Evolutionary conservation across 2,888 invertebrate genomes (phyloP).

Genomic region (Diarsia mendica): DNA sequence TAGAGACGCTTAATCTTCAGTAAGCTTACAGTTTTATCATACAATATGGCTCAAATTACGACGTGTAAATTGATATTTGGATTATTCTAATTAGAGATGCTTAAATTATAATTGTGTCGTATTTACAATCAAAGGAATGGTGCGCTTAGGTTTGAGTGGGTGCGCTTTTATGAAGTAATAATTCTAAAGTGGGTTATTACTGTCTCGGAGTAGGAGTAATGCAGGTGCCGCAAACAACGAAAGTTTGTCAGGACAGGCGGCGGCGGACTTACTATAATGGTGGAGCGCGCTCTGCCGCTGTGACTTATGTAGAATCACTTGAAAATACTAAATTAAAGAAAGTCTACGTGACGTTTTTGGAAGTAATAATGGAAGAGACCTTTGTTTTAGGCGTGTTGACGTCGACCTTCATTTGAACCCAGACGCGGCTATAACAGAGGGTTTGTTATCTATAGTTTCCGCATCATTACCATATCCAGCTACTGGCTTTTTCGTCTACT

Average conservation of each 20-base stretch:
- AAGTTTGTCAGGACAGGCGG: slow-evolving; percentile 57
- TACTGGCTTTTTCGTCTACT: background rate
- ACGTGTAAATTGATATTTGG: slow-evolving; percentile 37
- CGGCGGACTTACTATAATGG: slow-evolving; percentile 55
- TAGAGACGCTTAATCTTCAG: slow-evolving; percentile 37
- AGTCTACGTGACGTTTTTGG: background rate
- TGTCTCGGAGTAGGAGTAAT: slow-evolving; percentile 52
- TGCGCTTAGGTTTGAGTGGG: slow-evolving; percentile 6
- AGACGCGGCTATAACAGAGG: background rate
- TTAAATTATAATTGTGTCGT: slow-evolving; percentile 26
- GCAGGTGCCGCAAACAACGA: slow-evolving; percentile 65
- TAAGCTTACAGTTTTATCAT: slow-evolving; percentile 45
- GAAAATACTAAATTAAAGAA: slow-evolving; percentile 27
- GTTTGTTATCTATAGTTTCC: slow-evolving; percentile 14
- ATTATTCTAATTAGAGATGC: slow-evolving; percentile 44
- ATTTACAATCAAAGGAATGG: slow-evolving; percentile 23
- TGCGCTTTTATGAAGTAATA: slow-evolving; percentile 49
- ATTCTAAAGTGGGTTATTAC: slow-evolving; percentile 57
- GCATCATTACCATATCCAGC: slow-evolving; percentile 12
- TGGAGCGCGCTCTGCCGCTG: slow-evolving; percentile 28
- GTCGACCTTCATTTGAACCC: background rate
- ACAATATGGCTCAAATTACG: slow-evolving; percentile 49
- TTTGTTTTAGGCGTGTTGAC: background rate
- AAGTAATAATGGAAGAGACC: background rate
- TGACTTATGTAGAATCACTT: slow-evolving; percentile 45